A percentile compares a stretch with the other conserved stretches of the same genome.
Conservation (phyloP, 2,113 vertebrate species). For the Ailurus styani region DNA sequence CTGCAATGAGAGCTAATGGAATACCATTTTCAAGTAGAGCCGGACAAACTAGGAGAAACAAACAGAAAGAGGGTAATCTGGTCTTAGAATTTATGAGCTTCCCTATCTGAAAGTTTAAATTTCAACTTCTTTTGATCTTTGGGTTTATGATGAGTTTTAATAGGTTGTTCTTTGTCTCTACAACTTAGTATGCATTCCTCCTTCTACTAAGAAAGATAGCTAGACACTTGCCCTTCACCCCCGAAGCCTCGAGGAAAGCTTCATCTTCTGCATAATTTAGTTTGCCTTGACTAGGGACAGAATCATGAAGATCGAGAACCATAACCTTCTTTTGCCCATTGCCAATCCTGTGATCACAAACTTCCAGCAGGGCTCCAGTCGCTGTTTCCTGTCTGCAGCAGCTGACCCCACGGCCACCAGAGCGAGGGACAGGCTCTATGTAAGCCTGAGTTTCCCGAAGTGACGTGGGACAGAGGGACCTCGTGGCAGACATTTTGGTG, state of each 20-base stretch:
- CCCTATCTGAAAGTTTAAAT: constrained; percentile 44
- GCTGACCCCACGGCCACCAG: not conserved
- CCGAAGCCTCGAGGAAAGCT: not conserved
- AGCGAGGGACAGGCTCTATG: not conserved
- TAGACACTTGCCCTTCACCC: not conserved
- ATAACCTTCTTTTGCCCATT: not conserved
- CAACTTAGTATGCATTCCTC: not conserved
- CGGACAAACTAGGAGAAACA: not conserved
- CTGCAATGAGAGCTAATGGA: not conserved
- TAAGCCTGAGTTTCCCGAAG: not conserved
- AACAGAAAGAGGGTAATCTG: not conserved
- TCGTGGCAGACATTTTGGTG: not conserved
- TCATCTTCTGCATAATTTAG: not conserved
- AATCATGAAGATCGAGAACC: not conserved
- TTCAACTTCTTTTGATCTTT: constrained; percentile 44
- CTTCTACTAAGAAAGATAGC: constrained; percentile 1
- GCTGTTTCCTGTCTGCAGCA: not conserved
- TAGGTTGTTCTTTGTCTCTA: constrained; percentile 3
- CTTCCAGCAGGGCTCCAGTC: not conserved
- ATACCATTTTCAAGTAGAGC: not conserved
- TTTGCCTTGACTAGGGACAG: not conserved
- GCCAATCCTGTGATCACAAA: not conserved
- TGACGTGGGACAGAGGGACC: not conserved
- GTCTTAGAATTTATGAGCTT: constrained; percentile 27
- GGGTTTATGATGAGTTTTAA: constrained; percentile 41